Evolutionary conservation across 2,113 vertebrate genomes (phyloP).

Genomic region (Lynx canadensis): DNA sequence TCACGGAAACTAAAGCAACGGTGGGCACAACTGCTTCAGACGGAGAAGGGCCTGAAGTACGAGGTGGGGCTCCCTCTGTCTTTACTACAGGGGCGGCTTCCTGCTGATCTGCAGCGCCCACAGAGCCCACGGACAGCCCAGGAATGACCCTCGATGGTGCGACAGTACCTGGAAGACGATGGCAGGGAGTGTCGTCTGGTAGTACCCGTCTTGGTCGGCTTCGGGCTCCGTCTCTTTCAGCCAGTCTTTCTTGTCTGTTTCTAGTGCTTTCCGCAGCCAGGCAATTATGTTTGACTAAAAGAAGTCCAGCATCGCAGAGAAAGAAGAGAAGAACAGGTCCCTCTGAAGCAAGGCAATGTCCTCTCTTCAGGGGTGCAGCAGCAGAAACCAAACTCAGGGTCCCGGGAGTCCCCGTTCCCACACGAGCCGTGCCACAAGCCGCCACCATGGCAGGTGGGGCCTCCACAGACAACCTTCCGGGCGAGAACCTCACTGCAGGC

Average conservation of each 20-base stretch:
- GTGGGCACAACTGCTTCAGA: not conserved
- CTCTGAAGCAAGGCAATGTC: not conserved
- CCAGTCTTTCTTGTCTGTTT: slow-evolving; percentile 99
- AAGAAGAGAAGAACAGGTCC: not conserved
- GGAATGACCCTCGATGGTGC: no score
- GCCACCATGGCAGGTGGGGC: fast-evolving
- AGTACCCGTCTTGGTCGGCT: slow-evolving; percentile 97
- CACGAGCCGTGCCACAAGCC: not conserved
- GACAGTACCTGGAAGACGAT: slow-evolving; percentile 93
- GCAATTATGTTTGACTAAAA: slow-evolving; percentile 96
- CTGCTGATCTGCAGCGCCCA: not conserved
- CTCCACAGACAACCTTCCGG: not conserved
- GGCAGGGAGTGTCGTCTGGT: slow-evolving; percentile 96
- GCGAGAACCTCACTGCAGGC: fast-evolving
- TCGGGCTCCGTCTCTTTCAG: slow-evolving; percentile 96
- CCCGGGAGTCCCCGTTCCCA: no score
- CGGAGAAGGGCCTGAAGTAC: no score
- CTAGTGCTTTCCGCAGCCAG: slow-evolving; percentile 97
- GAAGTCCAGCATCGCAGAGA: slow-evolving; percentile 1
- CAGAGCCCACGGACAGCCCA: not conserved
- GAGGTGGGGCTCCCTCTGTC: not conserved
- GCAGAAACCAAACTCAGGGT: not conserved
- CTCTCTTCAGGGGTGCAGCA: not conserved
- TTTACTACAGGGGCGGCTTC: not conserved
- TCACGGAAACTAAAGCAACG: not conserved